Conservation (phyloP, 2,888 invertebrate genomes). For the Phalera bucephala region DNA sequence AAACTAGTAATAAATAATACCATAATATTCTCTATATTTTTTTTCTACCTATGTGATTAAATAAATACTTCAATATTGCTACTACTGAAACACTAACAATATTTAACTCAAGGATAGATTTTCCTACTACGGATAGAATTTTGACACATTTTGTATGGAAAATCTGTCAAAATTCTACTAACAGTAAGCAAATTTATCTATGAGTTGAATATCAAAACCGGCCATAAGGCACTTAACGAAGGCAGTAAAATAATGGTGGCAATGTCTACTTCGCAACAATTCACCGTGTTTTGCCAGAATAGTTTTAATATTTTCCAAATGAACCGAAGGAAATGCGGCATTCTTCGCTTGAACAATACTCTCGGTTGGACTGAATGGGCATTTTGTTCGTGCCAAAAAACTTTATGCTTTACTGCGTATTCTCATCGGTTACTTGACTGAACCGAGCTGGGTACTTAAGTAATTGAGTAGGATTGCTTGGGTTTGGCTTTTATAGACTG, state of each 20-base stretch:
- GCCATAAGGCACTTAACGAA: too few species aligned
- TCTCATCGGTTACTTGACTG: constrained; percentile 46
- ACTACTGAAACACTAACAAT: too few species aligned
- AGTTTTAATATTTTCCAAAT: constrained; percentile 31
- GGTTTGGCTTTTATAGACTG: constrained; percentile 32
- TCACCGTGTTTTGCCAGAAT: constrained; percentile 12
- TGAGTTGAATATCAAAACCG: too few species aligned
- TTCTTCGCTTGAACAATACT: constrained; percentile 21
- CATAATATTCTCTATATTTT: too few species aligned
- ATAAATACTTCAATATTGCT: too few species aligned
- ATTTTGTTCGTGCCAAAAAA: constrained; percentile 51
- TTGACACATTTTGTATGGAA: too few species aligned
- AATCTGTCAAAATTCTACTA: too few species aligned
- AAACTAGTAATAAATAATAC: too few species aligned
- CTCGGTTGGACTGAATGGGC: constrained; percentile 21
- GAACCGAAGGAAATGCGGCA: constrained; percentile 27
- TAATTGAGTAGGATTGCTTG: constrained; percentile 55
- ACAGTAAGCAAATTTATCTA: too few species aligned
- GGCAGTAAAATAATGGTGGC: constrained; percentile 12
- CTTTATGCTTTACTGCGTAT: constrained; percentile 38
- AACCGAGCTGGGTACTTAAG: constrained; percentile 48
- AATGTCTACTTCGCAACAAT: constrained; percentile 5
- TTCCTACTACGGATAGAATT: too few species aligned
- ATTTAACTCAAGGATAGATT: too few species aligned
- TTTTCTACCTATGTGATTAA: too few species aligned